Percentiles rank a stretch among this genome's conserved stretches.
phyloP scores from a whole-genome alignment of 2,888 invertebrate species.

The Gasteruption jaculator region DNA sequence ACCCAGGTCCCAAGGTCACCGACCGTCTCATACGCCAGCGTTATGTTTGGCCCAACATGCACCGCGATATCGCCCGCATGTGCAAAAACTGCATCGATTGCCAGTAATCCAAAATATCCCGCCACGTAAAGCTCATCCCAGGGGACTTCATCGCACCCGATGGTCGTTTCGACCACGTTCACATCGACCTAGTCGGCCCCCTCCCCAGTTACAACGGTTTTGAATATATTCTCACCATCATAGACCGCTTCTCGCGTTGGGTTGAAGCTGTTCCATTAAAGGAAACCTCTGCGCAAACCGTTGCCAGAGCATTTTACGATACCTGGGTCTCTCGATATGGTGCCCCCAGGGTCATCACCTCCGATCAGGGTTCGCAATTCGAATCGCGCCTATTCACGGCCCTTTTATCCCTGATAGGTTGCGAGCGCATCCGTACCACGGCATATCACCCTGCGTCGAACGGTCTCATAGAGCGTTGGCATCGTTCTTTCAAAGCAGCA shows the following conservation, averaged over 20 bases:
- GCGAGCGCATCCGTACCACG: constrained; percentile 22
- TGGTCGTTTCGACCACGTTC: too few species aligned
- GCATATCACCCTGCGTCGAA: constrained; percentile 28
- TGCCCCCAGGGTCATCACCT: constrained; percentile 29
- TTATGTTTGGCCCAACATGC: constrained; percentile 6
- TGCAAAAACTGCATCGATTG: constrained; percentile 5
- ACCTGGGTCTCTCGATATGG: constrained; percentile 38
- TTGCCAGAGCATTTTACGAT: constrained; percentile 27
- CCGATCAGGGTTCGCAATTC: constrained; percentile 36
- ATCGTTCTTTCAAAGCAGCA: constrained; percentile 21
- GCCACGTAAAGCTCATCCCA: not conserved
- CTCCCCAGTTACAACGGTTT: too few species aligned
- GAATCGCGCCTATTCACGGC: constrained; percentile 25
- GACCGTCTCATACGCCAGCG: not conserved
- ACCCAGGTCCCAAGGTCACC: too few species aligned
- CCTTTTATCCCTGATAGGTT: constrained; percentile 18
- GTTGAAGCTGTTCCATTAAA: too few species aligned
- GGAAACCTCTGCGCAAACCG: constrained; percentile 29
- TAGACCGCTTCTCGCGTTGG: too few species aligned
- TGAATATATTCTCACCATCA: too few species aligned
- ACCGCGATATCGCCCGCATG: constrained; percentile 2
- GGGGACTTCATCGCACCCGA: too few species aligned
- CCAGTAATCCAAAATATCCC: constrained; percentile 4
- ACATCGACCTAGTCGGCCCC: too few species aligned
- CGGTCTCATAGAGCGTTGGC: constrained; percentile 27